Conservation (phyloP, 2,888 invertebrate genomes). For the Drosophila mimica region DNA sequence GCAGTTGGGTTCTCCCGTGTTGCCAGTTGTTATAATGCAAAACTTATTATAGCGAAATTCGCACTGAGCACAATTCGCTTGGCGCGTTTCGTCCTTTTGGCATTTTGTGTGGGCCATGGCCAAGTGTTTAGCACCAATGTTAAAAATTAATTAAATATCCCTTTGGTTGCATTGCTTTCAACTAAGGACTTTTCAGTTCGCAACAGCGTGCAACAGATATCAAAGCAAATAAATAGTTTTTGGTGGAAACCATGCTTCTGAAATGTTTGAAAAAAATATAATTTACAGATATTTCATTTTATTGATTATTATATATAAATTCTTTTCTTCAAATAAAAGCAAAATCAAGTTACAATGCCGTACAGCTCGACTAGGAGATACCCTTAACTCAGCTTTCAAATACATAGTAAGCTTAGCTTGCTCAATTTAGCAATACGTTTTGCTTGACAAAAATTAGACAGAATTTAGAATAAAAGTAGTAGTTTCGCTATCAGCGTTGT, state of each 20-base stretch:
- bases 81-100: constrained; percentile 14
- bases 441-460: background rate
- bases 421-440: background rate
- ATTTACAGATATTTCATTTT: background rate
- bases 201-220: constrained; percentile 33
- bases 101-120: constrained; percentile 44
- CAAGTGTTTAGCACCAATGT: constrained; percentile 66
- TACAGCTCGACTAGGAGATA: too few species aligned
- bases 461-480: background rate
- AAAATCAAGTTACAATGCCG: too few species aligned
- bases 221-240: constrained; percentile 8
- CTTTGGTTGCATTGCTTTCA: constrained; percentile 23
- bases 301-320: background rate
- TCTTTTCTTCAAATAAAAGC: background rate
- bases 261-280: background rate
- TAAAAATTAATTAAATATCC: constrained; percentile 75
- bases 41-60: constrained; percentile 46
- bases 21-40: constrained; percentile 44
- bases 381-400: too few species aligned
- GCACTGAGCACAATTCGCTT: constrained; percentile 20
- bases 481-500: background rate
- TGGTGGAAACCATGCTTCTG: constrained; percentile 3
- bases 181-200: constrained; percentile 14
- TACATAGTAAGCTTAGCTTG: too few species aligned
- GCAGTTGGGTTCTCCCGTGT: constrained; percentile 43